phyloP scores from a whole-genome alignment of 2,888 invertebrate species.

The Apodemia mormo region DNA sequence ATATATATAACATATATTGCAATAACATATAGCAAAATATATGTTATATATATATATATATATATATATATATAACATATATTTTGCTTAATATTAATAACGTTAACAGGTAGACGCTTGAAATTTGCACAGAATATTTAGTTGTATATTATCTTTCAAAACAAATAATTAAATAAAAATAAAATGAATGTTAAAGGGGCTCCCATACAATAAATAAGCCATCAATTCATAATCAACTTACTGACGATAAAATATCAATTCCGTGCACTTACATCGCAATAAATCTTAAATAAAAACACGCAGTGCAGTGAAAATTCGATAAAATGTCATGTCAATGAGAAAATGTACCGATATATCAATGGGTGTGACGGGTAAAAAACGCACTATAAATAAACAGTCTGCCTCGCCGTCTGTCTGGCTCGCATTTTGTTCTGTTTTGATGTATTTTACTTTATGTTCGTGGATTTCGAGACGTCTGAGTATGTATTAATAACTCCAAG shows the following conservation, averaged over 20 bases:
- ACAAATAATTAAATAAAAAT: no score
- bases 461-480: constrained; percentile 54
- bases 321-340: constrained; percentile 30
- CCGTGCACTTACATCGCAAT: background rate
- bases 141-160: no score
- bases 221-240: background rate
- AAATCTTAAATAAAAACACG: constrained; percentile 20
- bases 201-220: background rate
- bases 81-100: no score
- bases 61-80: no score
- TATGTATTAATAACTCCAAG: constrained; percentile 59
- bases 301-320: constrained; percentile 22
- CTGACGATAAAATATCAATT: background rate
- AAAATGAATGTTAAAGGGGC: no score
- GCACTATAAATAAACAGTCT: constrained; percentile 57
- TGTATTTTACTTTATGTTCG: constrained; percentile 61
- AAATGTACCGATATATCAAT: constrained; percentile 40
- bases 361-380: constrained; percentile 37
- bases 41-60: no score
- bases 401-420: constrained; percentile 60
- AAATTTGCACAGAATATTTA: no score
- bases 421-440: constrained; percentile 62
- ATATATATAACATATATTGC: no score
- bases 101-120: no score
- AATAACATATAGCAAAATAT: no score